These are phyloP conservation scores for Watsonalla binaria DNA, from an alignment of 2,888 invertebrate species.

Conservation along the genomic window DNA sequence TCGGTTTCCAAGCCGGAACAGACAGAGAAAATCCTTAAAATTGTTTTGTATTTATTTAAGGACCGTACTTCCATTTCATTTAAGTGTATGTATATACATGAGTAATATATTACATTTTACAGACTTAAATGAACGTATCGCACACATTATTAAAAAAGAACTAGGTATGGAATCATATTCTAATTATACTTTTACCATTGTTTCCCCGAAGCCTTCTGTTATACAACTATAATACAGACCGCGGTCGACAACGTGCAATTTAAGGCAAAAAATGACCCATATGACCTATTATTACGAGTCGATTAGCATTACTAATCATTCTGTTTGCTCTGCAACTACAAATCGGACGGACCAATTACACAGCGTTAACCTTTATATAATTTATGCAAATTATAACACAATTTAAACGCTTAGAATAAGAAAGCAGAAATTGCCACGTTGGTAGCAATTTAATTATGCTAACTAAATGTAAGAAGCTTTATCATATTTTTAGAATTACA, in stretches of 20 bases:
- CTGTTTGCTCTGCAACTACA: constrained; percentile 44
- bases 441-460: not conserved
- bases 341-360: constrained; percentile 49
- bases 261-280: constrained; percentile 32
- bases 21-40: too few species aligned
- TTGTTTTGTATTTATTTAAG: too few species aligned
- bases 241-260: constrained; percentile 29
- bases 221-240: constrained; percentile 12
- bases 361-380: constrained; percentile 50
- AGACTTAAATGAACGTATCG: too few species aligned
- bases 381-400: constrained; percentile 58
- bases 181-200: not conserved
- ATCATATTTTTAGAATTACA: too few species aligned
- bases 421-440: not conserved
- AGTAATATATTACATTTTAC: too few species aligned
- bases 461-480: not conserved
- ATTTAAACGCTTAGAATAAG: constrained; percentile 7
- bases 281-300: constrained; percentile 38
- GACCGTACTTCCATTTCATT: too few species aligned
- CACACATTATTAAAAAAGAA: too few species aligned
- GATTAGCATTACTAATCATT: constrained; percentile 58
- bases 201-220: constrained; percentile 1
- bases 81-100: too few species aligned
- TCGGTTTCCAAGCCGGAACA: too few species aligned
- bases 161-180: not conserved